A percentile compares a stretch with the other conserved stretches of the same genome.
Evolutionary conservation across 2,113 vertebrate genomes (phyloP).

Genomic region (Macquaria australasica): DNA sequence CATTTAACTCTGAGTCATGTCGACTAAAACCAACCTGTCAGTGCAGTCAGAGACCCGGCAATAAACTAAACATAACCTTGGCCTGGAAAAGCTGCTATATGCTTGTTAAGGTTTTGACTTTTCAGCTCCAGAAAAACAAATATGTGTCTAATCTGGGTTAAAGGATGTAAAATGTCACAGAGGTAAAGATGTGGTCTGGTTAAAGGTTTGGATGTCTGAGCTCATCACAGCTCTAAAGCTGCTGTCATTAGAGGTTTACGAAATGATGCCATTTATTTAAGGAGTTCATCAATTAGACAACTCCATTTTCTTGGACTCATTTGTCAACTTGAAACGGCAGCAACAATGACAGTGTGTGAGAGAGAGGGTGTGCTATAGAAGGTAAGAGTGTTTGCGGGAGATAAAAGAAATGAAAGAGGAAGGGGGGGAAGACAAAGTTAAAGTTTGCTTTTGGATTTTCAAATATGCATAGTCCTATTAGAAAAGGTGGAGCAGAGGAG

Average conservation of each 20-base stretch:
- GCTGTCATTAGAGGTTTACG: conserved; percentile 38
- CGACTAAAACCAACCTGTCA: conserved; percentile 56
- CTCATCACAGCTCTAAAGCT: conserved; percentile 22
- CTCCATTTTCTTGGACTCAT: conserved; percentile 61
- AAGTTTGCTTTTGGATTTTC: conserved; percentile 69
- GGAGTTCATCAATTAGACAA: conserved; percentile 63
- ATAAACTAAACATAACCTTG: conserved; percentile 56
- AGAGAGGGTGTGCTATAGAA: conserved; percentile 21
- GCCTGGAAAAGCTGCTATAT: conserved; percentile 49
- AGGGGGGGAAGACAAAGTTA: conserved; percentile 43
- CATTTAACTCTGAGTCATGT: conserved; percentile 50
- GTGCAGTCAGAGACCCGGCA: conserved; percentile 42
- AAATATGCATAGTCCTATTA: conserved; percentile 69
- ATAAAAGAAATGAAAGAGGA: conserved; percentile 66
- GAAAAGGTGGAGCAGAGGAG: conserved; percentile 31
- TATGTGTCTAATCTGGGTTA: conserved; percentile 55
- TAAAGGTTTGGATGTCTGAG: conserved; percentile 32
- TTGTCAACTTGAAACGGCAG: conserved; percentile 56
- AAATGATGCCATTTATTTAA: conserved; percentile 63
- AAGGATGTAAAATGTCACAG: conserved; percentile 60
- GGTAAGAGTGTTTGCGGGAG: conserved; percentile 57
- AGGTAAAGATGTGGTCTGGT: conserved; percentile 30
- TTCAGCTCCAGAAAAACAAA: conserved; percentile 12
- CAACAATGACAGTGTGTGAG: conserved; percentile 46
- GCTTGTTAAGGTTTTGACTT: conserved; percentile 56